Evolutionary conservation across 2,888 invertebrate genomes (phyloP).

Genomic region (Phorcus lineatus): DNA sequence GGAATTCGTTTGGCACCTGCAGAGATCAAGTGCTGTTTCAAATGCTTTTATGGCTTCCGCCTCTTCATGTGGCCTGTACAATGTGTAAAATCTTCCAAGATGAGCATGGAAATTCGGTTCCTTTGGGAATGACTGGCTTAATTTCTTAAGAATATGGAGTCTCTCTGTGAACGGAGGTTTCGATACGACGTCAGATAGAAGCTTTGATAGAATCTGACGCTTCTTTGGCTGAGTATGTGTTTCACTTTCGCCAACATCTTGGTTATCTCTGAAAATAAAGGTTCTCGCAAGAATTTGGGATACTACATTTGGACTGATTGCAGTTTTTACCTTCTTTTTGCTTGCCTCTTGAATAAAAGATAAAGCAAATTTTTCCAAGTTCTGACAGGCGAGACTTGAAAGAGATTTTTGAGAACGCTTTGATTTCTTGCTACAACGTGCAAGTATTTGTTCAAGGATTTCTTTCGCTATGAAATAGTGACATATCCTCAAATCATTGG

Average conservation of each 20-base stretch:
- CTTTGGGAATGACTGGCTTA: conserved; percentile 45
- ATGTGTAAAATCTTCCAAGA: conserved; percentile 48
- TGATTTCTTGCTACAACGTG: not conserved
- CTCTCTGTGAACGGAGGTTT: conserved; percentile 46
- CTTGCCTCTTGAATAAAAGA: conserved; percentile 45
- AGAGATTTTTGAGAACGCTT: conserved; percentile 3
- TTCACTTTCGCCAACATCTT: conserved; percentile 40
- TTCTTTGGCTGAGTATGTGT: conserved; percentile 28
- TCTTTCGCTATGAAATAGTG: conserved; percentile 50
- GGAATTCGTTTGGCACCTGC: conserved; percentile 10
- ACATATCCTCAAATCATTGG: conserved; percentile 41
- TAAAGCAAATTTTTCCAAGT: conserved; percentile 36
- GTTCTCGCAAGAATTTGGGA: conserved; percentile 44
- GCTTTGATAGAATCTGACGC: conserved; percentile 39
- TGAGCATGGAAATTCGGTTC: conserved; percentile 50
- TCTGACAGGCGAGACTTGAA: conserved; percentile 36
- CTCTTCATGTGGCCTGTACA: conserved; percentile 45
- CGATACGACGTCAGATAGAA: conserved; percentile 44
- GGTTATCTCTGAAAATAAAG: conserved; percentile 49
- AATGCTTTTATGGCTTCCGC: conserved; percentile 45
- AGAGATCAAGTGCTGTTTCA: conserved; percentile 39
- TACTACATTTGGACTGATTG: conserved; percentile 28
- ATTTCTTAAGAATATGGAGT: conserved; percentile 39
- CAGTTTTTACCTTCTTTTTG: conserved; percentile 38
- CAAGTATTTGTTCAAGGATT: conserved; percentile 47